A percentile compares a stretch with the other conserved stretches of the same genome.
Conservation (phyloP, 2,797 vertebrate genomes). For the Phaenicophaeus curvirostris region DNA sequence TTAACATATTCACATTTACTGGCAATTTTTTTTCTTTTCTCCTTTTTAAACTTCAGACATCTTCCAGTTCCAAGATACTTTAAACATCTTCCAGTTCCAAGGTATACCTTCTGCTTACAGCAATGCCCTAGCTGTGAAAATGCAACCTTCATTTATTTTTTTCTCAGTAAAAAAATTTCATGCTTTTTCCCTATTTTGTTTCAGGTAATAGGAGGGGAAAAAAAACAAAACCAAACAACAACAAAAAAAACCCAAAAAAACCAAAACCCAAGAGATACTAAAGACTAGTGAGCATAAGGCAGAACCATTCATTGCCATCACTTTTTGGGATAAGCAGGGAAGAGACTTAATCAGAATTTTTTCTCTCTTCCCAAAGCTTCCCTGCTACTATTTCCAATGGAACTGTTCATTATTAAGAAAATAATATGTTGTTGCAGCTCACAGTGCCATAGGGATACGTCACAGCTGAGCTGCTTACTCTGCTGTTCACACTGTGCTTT, state of each 20-base stretch:
- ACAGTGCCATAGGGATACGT: accelerated
- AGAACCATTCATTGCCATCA: background rate
- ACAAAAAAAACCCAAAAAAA: no score
- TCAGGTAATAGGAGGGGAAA: background rate
- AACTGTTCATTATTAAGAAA: background rate
- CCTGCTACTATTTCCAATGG: background rate
- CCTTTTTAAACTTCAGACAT: background rate
- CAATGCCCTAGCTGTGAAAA: background rate
- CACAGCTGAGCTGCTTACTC: background rate
- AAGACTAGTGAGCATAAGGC: background rate
- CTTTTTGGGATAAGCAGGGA: background rate
- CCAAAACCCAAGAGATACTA: background rate
- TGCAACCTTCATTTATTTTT: background rate
- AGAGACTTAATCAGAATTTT: background rate
- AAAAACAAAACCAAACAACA: background rate
- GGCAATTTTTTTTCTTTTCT: background rate
- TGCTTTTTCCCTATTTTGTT: background rate
- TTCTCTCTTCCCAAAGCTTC: background rate
- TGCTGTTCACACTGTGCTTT: background rate
- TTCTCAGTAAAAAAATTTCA: background rate
- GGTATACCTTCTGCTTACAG: background rate
- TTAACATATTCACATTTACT: background rate
- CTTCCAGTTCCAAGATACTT: background rate
- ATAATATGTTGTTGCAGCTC: background rate
- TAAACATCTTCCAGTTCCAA: background rate